phyloP scores from a whole-genome alignment of 2,888 invertebrate genomes.

The Unio delphinus region DNA sequence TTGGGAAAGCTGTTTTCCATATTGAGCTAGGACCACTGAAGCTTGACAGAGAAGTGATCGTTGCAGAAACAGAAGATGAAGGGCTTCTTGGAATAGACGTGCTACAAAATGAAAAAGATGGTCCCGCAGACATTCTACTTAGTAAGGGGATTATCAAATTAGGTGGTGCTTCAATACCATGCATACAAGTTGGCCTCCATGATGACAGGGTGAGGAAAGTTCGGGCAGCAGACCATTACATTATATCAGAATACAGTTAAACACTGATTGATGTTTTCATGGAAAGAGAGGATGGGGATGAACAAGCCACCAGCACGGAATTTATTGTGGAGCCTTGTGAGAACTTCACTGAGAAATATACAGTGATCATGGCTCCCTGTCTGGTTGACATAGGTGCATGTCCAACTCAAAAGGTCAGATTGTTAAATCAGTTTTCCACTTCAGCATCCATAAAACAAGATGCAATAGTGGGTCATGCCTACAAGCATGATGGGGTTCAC shows the following conservation, averaged over 20 bases:
- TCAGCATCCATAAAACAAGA: too few species aligned
- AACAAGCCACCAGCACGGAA: conserved; percentile 1
- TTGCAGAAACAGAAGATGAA: conserved; percentile 16
- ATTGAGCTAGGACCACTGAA: too few species aligned
- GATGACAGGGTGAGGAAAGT: too few species aligned
- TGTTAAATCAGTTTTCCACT: too few species aligned
- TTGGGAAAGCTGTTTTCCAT: too few species aligned
- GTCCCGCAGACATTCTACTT: conserved; percentile 21
- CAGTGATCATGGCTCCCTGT: conserved; percentile 2
- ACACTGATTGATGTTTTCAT: conserved; percentile 26
- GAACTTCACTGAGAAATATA: conserved; percentile 16
- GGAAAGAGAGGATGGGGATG: conserved; percentile 15
- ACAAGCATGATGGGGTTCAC: too few species aligned
- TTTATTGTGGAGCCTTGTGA: conserved; percentile 23
- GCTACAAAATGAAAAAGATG: conserved; percentile 7
- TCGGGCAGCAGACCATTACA: background rate
- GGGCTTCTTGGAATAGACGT: conserved; percentile 5
- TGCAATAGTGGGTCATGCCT: conserved; percentile 9
- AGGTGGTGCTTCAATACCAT: too few species aligned
- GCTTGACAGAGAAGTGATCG: background rate
- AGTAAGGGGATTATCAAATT: background rate
- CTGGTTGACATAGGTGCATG: background rate
- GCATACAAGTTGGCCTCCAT: too few species aligned
- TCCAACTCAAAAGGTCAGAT: background rate
- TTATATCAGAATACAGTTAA: conserved; percentile 20